Conservation (phyloP, 2,888 invertebrate species). For the Nudaria mundana region DNA sequence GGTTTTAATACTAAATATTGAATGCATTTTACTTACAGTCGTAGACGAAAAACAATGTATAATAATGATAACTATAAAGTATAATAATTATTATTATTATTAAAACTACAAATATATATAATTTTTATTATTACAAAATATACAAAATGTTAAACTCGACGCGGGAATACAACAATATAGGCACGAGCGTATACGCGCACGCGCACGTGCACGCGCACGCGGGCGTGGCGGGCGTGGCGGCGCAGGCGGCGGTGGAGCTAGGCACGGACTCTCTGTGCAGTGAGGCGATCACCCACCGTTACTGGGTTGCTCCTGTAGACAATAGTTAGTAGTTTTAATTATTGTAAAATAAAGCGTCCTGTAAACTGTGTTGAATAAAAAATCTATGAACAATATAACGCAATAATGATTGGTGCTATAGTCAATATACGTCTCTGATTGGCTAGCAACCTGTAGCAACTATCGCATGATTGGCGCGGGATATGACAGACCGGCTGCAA, state of each 20-base stretch:
- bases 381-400: too few species aligned
- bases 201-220: not conserved
- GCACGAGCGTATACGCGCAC: not conserved
- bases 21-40: slow-evolving; percentile 46
- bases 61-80: slow-evolving; percentile 11
- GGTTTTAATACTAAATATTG: slow-evolving; percentile 42
- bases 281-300: slow-evolving; percentile 65
- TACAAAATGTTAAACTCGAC: slow-evolving; percentile 51
- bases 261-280: not conserved
- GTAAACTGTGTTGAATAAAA: too few species aligned
- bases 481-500: too few species aligned
- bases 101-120: slow-evolving; percentile 63
- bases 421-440: too few species aligned
- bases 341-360: too few species aligned
- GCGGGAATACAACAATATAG: slow-evolving; percentile 32
- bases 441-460: too few species aligned
- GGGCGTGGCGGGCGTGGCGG: not conserved
- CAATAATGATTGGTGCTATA: too few species aligned
- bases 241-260: not conserved
- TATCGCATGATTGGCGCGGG: too few species aligned
- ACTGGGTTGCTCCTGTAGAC: slow-evolving; percentile 64
- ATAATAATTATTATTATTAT: slow-evolving; percentile 42
- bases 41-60: slow-evolving; percentile 27
- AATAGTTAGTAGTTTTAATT: not conserved
- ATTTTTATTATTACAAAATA: slow-evolving; percentile 62